These are phyloP conservation scores for Bombus consobrinus DNA, from an alignment of 1,140 invertebrate genomes.

Conservation along the genomic window DNA sequence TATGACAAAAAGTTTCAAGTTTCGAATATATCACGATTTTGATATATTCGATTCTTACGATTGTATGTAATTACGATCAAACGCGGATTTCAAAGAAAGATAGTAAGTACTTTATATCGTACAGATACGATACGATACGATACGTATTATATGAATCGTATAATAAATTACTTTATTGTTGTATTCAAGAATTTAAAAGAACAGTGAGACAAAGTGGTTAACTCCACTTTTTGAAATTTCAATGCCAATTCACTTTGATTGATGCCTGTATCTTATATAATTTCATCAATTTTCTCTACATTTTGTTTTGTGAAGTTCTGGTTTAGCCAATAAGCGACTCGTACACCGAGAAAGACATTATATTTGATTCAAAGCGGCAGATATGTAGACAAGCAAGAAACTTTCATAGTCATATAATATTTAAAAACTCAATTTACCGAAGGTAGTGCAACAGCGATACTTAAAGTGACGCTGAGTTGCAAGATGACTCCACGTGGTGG, in stretches of 20 bases:
- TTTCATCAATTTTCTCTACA: no score
- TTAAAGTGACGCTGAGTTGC: conserved; percentile 70
- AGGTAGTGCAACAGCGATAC: conserved; percentile 66
- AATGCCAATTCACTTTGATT: no score
- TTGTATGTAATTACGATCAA: neutral
- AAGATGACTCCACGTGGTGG: conserved; percentile 69
- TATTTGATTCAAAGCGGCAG: no score
- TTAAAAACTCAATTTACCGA: conserved; percentile 58
- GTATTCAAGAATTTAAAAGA: neutral
- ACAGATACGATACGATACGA: no score
- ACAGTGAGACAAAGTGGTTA: neutral
- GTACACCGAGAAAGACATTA: no score
- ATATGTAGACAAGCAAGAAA: no score
- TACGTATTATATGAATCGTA: neutral
- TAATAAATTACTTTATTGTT: neutral
- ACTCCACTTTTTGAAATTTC: neutral
- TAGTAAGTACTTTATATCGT: no score
- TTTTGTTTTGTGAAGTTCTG: no score
- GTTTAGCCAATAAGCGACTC: no score
- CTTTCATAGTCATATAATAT: neutral
- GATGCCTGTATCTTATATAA: no score
- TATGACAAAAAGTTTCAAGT: neutral
- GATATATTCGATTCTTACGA: no score
- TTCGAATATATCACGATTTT: neutral
- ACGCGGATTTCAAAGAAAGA: neutral